phyloP scores from a whole-genome alignment of 2,888 invertebrate genomes.

The Eucera pruinosa region DNA sequence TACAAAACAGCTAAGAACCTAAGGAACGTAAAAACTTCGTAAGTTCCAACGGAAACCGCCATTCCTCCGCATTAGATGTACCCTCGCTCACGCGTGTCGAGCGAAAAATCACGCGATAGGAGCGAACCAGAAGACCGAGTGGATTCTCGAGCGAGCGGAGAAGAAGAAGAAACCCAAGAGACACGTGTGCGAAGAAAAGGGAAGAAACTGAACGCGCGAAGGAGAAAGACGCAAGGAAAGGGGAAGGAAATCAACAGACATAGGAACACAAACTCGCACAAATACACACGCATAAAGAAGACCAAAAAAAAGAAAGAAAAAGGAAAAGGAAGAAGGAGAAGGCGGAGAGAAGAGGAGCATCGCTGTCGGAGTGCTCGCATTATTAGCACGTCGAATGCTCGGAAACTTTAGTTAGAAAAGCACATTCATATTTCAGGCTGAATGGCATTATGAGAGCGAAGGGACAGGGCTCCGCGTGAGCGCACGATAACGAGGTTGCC shows the following conservation, averaged over 20 bases:
- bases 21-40: too few species aligned
- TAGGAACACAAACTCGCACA: slow-evolving; percentile 2
- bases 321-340: not conserved
- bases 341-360: slow-evolving; percentile 15
- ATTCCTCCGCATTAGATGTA: too few species aligned
- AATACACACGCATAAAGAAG: not conserved
- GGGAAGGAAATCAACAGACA: slow-evolving; percentile 9
- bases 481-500: slow-evolving; percentile 75
- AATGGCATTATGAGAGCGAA: slow-evolving; percentile 68
- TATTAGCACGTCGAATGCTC: slow-evolving; percentile 75
- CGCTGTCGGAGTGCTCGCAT: slow-evolving; percentile 61
- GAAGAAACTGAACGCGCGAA: too few species aligned
- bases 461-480: slow-evolving; percentile 59
- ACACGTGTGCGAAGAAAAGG: too few species aligned
- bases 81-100: too few species aligned
- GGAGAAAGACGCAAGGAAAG: slow-evolving; percentile 13
- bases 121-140: too few species aligned
- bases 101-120: too few species aligned
- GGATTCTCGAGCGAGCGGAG: too few species aligned
- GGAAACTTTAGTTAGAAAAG: slow-evolving; percentile 72
- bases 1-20: too few species aligned
- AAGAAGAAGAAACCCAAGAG: too few species aligned
- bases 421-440: slow-evolving; percentile 67
- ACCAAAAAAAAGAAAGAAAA: not conserved
- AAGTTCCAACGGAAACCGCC: too few species aligned